phyloP scores from a whole-genome alignment of 2,888 invertebrate genomes.

The Scelioninae gen. 2 region DNA sequence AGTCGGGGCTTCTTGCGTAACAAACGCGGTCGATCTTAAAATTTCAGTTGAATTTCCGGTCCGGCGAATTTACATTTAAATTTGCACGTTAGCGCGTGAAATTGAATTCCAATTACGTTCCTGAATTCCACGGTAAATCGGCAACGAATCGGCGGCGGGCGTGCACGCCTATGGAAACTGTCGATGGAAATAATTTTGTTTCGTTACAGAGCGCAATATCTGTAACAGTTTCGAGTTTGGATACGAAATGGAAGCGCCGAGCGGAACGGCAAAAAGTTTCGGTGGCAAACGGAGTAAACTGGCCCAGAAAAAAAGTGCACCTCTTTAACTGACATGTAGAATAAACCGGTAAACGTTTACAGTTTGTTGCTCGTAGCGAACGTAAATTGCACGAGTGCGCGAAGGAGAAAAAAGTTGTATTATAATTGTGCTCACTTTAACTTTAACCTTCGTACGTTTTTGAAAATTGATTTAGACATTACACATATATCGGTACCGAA shows the following conservation, averaged over 20 bases:
- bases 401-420: no score
- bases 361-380: no score
- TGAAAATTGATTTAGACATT: no score
- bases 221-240: constrained; percentile 34
- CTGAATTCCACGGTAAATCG: constrained; percentile 63
- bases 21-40: constrained; percentile 15
- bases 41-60: constrained; percentile 61
- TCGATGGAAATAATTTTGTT: constrained; percentile 43
- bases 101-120: constrained; percentile 69
- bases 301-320: no score
- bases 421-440: no score
- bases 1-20: constrained; percentile 8
- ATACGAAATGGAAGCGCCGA: constrained; percentile 30
- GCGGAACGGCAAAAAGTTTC: constrained; percentile 39
- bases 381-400: no score
- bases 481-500: no score
- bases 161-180: constrained; percentile 35
- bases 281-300: constrained; percentile 38
- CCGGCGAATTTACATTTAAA: constrained; percentile 68
- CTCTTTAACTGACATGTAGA: no score
- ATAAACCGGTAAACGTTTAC: no score
- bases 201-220: constrained; percentile 38
- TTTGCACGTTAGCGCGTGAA: constrained; percentile 67
- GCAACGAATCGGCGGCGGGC: constrained; percentile 53
- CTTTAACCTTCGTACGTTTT: no score